Evolutionary conservation across 1,140 invertebrate genomes (phyloP), one percentile per base, ranked within the genome.

Genomic region (Hylyphantes graminicola): DNA sequence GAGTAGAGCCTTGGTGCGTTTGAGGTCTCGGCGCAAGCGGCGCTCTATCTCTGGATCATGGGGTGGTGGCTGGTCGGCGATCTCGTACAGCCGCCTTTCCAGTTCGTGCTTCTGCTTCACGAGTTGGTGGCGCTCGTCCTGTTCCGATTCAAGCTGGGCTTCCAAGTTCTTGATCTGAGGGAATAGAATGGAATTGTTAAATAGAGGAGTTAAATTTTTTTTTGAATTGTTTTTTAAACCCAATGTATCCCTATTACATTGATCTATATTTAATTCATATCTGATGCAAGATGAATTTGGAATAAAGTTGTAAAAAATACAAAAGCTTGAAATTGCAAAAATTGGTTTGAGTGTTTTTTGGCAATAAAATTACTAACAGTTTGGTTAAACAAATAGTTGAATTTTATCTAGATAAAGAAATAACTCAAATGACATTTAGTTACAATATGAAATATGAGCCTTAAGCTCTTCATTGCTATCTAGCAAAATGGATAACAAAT

Each of bases 51-150:
- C 76, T 59, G 79, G 86, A 74, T 88, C 87, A 9, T 86, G 80
- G 50, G 75, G 79, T 17, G 79, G 78, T n/a, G 86, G 86, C 68
- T 86, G 61, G 51, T 95, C 94, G 87, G 94, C 93, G 12, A 95
- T 89, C 11, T 94, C 92, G 53, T 94, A 93, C 7, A 98, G 90
- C 13, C 95, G 92, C 7, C 96, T 91, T 90, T 98, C 97, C 57
- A 98, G 89, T 88, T 98, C 96, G 87, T 97, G 95, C 78, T 97
- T 96, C 86, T 97, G 96, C 6, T 96, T 92, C 21, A 97, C 89
- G 53, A 97, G 89, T 86, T 94, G 90, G 19, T 95, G 96, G n/a
- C 96, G 91, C 89, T 98, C 96, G 77, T 97, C 94, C 89, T 98
- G 96, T 89, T 98, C 96, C 85, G 94, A 95, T 89, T 98, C 96